These are phyloP conservation scores for Cladopsammia gracilis DNA, from an alignment of 64 coral and sea anemone species.

Conservation along the genomic window DNA sequence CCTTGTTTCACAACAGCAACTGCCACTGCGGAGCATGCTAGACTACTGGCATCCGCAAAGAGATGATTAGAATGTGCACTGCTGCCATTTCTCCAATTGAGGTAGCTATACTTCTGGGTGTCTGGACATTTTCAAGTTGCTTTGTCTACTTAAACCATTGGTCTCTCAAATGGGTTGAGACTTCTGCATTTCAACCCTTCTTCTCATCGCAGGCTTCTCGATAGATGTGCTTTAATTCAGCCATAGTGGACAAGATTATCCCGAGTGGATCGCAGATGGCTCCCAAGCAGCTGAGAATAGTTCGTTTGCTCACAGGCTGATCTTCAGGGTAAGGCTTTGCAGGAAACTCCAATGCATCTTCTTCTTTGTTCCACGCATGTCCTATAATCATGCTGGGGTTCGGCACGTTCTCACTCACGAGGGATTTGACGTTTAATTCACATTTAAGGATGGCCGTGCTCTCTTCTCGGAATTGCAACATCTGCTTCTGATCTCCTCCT, in stretches of 20 bases:
- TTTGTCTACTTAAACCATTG: constrained; percentile 29
- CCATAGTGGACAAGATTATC: constrained; percentile 50
- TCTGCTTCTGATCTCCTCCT: neutral
- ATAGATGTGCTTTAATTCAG: constrained; percentile 48
- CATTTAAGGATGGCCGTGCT: neutral
- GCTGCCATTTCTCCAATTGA: neutral
- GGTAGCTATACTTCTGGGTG: neutral
- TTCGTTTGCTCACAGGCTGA: constrained; percentile 25
- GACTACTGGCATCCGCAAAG: constrained; percentile 52
- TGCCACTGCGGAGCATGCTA: constrained; percentile 28
- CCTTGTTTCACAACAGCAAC: constrained; percentile 4
- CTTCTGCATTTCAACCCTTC: constrained; percentile 25
- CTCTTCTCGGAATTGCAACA: neutral
- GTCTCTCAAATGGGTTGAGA: neutral
- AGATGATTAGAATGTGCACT: constrained; percentile 31
- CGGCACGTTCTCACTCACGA: constrained; percentile 3
- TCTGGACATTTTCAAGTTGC: neutral
- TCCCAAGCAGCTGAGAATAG: neutral
- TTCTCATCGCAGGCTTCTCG: constrained; percentile 26
- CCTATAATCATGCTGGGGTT: constrained; percentile 28
- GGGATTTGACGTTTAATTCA: neutral
- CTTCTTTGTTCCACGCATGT: constrained; percentile 13
- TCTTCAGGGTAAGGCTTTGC: neutral
- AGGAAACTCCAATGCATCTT: constrained; percentile 31
- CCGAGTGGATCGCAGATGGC: constrained; percentile 37